Evolutionary conservation across 2,888 invertebrate genomes (phyloP), one percentile per base, ranked within the genome.

Genomic region (Hypomecis atomaria): DNA sequence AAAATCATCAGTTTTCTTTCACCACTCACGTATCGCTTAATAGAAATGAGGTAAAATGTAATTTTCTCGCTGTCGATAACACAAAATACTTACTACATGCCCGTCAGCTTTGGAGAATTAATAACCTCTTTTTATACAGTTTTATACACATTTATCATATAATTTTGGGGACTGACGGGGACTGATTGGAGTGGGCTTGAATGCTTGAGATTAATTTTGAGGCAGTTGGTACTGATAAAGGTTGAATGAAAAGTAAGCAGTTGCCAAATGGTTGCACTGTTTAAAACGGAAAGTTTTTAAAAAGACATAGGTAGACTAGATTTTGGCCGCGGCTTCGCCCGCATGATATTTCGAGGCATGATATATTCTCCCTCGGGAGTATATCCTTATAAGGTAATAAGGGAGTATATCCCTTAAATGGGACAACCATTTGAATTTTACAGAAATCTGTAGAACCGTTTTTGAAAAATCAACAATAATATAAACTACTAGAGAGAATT

Each of bases 181-280:
- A 47, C 47, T 56, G 45, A 56, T 56, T 48, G 47, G 23, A 56
- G 33, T 56, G 56, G 45, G 38, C 47, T 56, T 48, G 56, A 45
- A 37, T 13, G 45, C 40, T 52, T 38, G 9, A 56, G 47, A 56
- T 56, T 56, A 47, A 56, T 56, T 36, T 47, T 8, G 0, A 38
- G n/a, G 44, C 10, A 6, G 3, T 33, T 33, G 38, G 33, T 10
- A 40, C 23, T 10, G n/a, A 33, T 40, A 6, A 52, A 10, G 5
- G 23, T 23, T 42, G 10, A 42, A 7, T 10, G 23, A 50, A 1
- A 37, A 7, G 8, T 5, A 10, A 23, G 3, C 23, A 23, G 23
- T 2, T 23, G 23, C 23, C 23, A n/a, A n/a, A n/a, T n/a, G n/a
- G n/a, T n/a, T n/a, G n/a, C n/a, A n/a, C n/a, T n/a, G n/a, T n/a